Evolutionary conservation across 1,140 invertebrate genomes (phyloP), one percentile per base, ranked within the genome.

Genomic region (Eurytemora carolleeae): DNA sequence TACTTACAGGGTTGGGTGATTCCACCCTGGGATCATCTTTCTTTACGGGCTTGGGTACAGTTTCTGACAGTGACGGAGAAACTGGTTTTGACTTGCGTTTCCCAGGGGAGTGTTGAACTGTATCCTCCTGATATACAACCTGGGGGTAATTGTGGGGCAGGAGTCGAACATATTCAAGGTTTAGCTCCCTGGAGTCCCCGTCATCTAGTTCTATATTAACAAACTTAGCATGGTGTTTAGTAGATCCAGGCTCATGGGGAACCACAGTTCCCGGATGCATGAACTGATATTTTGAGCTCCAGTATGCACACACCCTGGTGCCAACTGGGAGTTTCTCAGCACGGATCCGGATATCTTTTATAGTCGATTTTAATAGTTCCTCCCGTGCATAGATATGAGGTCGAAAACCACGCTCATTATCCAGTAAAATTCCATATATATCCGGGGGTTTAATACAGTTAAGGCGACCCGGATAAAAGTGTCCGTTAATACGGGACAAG

Each of bases 201-300:
- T 96, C 91, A 70, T 96, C 92, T 70, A 95, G 95, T 71, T 95
- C 90, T 1, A 96, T 88, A 55, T 83, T 84, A 7, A 12, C 7
- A n/a, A 44, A 44, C 31, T n/a, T 44, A n/a, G n/a, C n/a, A 44
- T 12, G n/a, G 7, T 12, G n/a, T 12, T 12, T 44, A 44, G n/a
- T 44, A 44, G 31, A n/a, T n/a, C n/a, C n/a, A n/a, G n/a, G n/a
- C 64, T 84, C 81, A n/a, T n/a, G n/a, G n/a, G n/a, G 31, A 0
- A 84, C 84, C 0, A 89, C 85, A 21, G 83, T 87, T 1, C 92
- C 92, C 24, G 92, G 89, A 72, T 95, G 95, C 1, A 96, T 73
- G 67, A 87, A 92, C 20, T 87, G 79, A 70, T 93, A 93, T 69
- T 94, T 87, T 67, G 91, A 87, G 59, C 88, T 93, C 92, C 92